These are phyloP conservation scores for Corbicula japonica DNA, from an alignment of 2,888 invertebrate species.

Conservation along the genomic window DNA sequence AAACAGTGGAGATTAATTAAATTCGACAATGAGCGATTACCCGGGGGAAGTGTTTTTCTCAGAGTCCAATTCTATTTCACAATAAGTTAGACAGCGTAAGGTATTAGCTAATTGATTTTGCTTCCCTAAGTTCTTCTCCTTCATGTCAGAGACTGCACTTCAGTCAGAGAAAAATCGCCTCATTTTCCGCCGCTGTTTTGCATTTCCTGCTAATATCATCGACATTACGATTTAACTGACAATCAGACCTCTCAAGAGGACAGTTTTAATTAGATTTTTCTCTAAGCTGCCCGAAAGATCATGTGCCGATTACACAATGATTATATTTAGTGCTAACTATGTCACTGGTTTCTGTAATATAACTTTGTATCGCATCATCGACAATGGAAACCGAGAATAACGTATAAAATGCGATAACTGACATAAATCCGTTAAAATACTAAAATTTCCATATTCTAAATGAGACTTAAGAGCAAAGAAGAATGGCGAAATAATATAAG, in stretches of 20 bases:
- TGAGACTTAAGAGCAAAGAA: too few relatives aligned
- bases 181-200: not conserved
- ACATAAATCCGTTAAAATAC: too few relatives aligned
- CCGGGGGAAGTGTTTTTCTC: constrained; percentile 12
- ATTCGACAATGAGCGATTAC: constrained; percentile 18
- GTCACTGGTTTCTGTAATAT: too few relatives aligned
- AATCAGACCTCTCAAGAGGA: not conserved
- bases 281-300: too few relatives aligned
- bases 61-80: constrained; percentile 29
- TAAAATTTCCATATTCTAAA: too few relatives aligned
- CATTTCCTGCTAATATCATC: not conserved
- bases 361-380: too few relatives aligned
- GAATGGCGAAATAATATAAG: too few relatives aligned
- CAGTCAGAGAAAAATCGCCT: not conserved
- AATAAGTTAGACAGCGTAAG: constrained; percentile 31
- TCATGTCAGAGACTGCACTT: constrained; percentile 7
- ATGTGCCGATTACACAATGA: too few relatives aligned
- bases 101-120: constrained; percentile 31
- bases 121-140: constrained; percentile 3
- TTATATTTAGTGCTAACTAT: too few relatives aligned
- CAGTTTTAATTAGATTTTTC: constrained; percentile 3
- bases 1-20: constrained; percentile 24
- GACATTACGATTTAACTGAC: not conserved
- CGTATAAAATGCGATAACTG: too few relatives aligned
- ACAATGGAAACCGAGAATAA: too few relatives aligned